Evolutionary conservation across 2,113 vertebrate genomes (phyloP), one percentile per base, ranked within the genome.

Genomic region (Xyliphius kryptos): DNA sequence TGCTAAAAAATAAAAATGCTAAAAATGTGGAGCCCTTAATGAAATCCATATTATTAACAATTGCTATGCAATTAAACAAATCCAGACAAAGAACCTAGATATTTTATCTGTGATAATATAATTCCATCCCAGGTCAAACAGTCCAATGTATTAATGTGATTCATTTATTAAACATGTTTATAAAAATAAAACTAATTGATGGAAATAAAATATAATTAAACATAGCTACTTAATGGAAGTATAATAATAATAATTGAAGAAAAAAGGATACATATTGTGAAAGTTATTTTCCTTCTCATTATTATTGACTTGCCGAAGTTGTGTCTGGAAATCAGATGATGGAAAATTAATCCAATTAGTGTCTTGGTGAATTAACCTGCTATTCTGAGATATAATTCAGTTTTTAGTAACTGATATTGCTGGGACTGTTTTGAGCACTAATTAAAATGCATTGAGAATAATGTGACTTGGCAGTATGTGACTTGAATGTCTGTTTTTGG

Each of bases 371-470:
- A 75, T 71, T 71, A 71, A 56, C 21, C 40, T 71, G 61, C 68
- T 61, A 70, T 74, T 70, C 61, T 49, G 40, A 61, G 48, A 68
- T 66, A 66, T 75, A 71, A 66, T 66, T 68, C 67, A 62, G 40
- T 68, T 56, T 32, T 69, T 68, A 68, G 61, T 66, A 62, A 63
- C 63, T 72, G 54, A 62, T 32, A 59, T 61, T 63, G 66, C 37
- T 68, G 62, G 69, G 66, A 72, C 56, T 73, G 66, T 68, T 61
- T 40, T 61, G 66, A 69, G 63, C 47, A 57, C 71, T 69, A 73
- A 73, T 69, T 73, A 66, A 73, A 69, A 73, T 73, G 67, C 71
- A 66, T 52, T 61, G 62, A 47, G 48, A 73, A 73, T 62, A 21
- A 73, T 65, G 66, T 53, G 51, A 47, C 48, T 73, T 73, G 61